These are phyloP conservation scores for Standfussiana lucernea DNA, from an alignment of 2,888 invertebrate species.

Conservation along the genomic window DNA sequence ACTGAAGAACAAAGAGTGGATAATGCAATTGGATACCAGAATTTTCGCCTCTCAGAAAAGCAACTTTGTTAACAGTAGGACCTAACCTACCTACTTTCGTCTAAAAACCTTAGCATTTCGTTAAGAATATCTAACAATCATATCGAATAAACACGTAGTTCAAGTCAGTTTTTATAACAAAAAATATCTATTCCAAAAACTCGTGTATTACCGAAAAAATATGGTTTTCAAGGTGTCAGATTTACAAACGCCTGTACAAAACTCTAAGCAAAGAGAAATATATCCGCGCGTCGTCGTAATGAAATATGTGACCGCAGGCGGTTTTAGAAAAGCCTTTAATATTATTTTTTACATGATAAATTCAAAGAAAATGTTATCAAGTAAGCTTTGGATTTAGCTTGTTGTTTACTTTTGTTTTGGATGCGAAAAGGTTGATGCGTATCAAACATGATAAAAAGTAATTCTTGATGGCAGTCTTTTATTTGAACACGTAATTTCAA, in stretches of 20 bases:
- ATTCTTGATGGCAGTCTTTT: background rate
- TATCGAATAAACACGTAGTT: constrained; percentile 27
- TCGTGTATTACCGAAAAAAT: constrained; percentile 65
- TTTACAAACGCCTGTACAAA: constrained; percentile 76
- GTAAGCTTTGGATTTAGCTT: constrained; percentile 46
- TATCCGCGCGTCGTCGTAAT: constrained; percentile 71
- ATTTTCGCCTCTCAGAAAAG: background rate
- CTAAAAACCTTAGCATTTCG: background rate
- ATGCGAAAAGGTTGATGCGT: constrained; percentile 16
- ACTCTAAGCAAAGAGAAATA: constrained; percentile 72
- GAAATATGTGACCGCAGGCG: constrained; percentile 78
- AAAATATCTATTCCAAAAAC: constrained; percentile 48
- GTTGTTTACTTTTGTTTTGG: constrained; percentile 50
- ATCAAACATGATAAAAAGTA: constrained; percentile 7
- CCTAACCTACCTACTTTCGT: background rate
- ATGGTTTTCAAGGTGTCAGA: constrained; percentile 70
- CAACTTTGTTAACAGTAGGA: background rate
- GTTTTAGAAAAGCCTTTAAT: constrained; percentile 69
- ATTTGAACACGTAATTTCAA: background rate
- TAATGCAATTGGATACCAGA: background rate
- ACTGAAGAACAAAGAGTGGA: background rate
- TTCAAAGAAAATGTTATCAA: constrained; percentile 54
- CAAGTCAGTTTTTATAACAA: constrained; percentile 58
- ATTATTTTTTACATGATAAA: constrained; percentile 64
- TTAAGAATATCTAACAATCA: constrained; percentile 12